These are phyloP conservation scores for Ceyx cyanopectus DNA, from an alignment of 2,113 vertebrate species.

Conservation along the genomic window DNA sequence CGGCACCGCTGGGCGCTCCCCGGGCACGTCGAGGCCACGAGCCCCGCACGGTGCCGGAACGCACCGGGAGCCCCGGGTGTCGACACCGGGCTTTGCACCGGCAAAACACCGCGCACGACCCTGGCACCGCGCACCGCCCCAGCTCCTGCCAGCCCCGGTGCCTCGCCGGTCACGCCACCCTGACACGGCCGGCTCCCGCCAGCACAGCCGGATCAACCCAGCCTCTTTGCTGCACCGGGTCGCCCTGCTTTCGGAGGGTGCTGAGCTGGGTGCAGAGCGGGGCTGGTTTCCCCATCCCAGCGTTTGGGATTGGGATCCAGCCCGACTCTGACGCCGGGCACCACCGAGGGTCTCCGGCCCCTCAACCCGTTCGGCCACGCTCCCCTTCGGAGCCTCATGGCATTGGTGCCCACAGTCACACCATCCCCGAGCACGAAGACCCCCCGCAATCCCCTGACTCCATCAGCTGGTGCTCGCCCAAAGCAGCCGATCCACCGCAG, in stretches of 20 bases:
- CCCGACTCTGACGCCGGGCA: not conserved
- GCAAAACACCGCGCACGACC: not conserved
- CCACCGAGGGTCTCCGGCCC: not conserved
- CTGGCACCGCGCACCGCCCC: accelerated
- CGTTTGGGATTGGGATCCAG: not conserved
- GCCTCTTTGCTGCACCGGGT: accelerated
- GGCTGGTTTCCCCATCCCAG: not conserved
- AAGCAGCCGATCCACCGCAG: not conserved
- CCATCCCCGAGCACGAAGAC: not conserved
- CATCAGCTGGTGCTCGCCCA: not conserved
- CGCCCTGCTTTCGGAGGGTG: not conserved
- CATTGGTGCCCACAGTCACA: not conserved
- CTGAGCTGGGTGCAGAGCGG: not conserved
- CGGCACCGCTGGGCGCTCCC: not conserved
- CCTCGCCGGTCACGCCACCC: accelerated
- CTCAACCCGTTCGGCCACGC: accelerated
- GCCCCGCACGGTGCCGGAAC: accelerated
- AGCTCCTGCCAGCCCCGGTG: no score
- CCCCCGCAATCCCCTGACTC: not conserved
- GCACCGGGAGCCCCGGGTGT: accelerated
- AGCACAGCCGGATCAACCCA: accelerated
- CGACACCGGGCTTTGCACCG: accelerated
- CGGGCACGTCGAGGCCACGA: not conserved
- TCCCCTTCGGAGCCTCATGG: not conserved
- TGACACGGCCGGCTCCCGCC: accelerated